Base-by-base conservation (phyloP, 2,113 vertebrate genomes). In the Bubo bubo region DNA sequence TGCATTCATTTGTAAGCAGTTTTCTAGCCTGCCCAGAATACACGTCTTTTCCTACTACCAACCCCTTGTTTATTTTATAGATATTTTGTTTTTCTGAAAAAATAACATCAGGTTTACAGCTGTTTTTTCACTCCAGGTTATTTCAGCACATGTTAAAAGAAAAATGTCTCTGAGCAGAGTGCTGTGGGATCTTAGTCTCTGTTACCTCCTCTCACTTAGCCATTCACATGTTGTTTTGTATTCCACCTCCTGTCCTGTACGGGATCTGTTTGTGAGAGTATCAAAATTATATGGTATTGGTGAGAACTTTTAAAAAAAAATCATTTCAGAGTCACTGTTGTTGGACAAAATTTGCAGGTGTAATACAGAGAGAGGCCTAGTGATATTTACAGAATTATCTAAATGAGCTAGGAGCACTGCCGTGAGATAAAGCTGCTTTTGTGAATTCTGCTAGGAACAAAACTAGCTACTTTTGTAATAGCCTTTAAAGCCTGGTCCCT, bases 101-200 rank as follows among this genome's bases (percentile, higher is more conserved):
- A 84, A 50, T 5, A 64, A 45, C 14, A 68, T 88, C 34, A 39
- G 75, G 27, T 86, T 94, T 86, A 70, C 24, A 76, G 23, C 7
- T 84, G 14, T 7, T 81, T 94, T 79, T 86, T 52, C 41, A 88
- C 71, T 95, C n/a, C 56, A 70, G 53, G 23, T 95, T 95, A 86
- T 83, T 85, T 96, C 67, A 87, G 55, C 56, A 85, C 27, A 60
- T 62, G 27, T 59, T 86, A 82, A 90, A 96, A 79, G 74, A 77
- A 67, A 86, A 92, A 75, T 12, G 11, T 39, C 59, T 91, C 74
- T 86, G 93, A 92, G 43, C 18, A 97, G 27, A 47, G 35, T 50
- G 34, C 92, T 81, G 92, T 74, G 55, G 19, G 71, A 43, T 73
- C 45, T 55, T 63, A 94, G 67, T 47, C 18, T 56, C 49, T 66